These are phyloP conservation scores for Rhinopomastus cyanomelas DNA, from an alignment of 2,113 vertebrate genomes.

Conservation along the genomic window DNA sequence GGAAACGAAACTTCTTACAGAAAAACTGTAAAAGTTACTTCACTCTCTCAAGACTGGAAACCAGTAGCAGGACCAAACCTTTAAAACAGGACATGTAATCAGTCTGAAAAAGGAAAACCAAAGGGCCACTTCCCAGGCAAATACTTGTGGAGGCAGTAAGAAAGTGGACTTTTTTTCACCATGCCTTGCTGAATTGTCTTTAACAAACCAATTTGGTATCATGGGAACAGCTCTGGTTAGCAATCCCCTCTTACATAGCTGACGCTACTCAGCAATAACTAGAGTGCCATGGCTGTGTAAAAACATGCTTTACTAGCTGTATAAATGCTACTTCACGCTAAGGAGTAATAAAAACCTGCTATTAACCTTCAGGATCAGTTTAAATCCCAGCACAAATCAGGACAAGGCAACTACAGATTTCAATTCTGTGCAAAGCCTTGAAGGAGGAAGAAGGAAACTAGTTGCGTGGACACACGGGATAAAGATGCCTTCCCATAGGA, in stretches of 20 bases:
- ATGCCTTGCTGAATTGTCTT: background rate
- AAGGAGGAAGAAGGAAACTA: background rate
- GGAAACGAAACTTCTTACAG: background rate
- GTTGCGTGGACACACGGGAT: background rate
- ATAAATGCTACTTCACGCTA: background rate
- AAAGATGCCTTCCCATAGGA: background rate
- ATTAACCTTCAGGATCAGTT: background rate
- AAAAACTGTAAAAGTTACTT: background rate
- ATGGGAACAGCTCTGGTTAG: background rate
- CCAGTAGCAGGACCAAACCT: background rate
- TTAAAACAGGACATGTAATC: background rate
- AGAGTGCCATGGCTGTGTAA: background rate
- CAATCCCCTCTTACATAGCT: background rate
- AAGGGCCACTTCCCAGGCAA: background rate
- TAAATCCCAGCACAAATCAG: constrained; percentile 12
- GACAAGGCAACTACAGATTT: background rate
- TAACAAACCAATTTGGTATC: background rate
- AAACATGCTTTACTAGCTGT: background rate
- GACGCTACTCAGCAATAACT: background rate
- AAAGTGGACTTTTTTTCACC: background rate
- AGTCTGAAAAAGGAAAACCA: background rate
- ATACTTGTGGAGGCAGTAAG: background rate
- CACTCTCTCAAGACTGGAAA: background rate
- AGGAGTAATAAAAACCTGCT: constrained; percentile 7
- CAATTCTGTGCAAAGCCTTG: rapidly evolving